Conservation (phyloP, 2,113 vertebrate species). For the Neodontobutis hainanensis region DNA sequence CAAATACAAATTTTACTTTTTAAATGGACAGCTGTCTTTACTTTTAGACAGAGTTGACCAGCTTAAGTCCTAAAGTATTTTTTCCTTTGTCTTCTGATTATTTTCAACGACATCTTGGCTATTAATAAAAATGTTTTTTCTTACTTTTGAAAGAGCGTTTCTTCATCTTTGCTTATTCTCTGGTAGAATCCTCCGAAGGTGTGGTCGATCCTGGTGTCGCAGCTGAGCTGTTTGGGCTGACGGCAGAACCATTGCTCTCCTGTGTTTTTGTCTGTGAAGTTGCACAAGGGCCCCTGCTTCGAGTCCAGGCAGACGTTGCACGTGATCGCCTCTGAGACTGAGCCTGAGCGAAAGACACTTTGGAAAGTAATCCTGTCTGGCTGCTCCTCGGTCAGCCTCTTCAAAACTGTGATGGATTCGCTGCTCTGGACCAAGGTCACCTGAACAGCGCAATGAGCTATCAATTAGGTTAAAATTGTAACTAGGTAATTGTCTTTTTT, state of each 20-base stretch:
- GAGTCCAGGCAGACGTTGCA: constrained; percentile 86
- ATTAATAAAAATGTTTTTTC: background rate
- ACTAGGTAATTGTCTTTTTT: no score
- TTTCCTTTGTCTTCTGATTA: no score
- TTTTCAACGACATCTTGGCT: no score
- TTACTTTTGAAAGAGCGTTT: constrained; percentile 87
- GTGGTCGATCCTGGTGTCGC: constrained; percentile 85
- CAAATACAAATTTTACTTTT: no score
- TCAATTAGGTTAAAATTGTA: no score
- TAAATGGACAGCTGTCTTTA: no score
- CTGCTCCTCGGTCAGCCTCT: constrained; percentile 80
- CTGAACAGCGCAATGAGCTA: constrained; percentile 18
- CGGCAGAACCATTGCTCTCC: constrained; percentile 86
- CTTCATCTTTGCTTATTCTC: constrained; percentile 76
- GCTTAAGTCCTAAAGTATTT: no score
- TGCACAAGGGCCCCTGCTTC: constrained; percentile 79
- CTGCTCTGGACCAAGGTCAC: constrained; percentile 86
- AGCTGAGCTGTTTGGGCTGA: constrained; percentile 85
- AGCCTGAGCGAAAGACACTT: constrained; percentile 85
- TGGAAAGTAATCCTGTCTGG: constrained; percentile 88
- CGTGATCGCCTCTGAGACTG: constrained; percentile 81
- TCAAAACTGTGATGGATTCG: constrained; percentile 86
- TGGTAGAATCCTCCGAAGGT: constrained; percentile 81
- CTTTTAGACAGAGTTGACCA: no score
- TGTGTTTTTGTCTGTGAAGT: constrained; percentile 85